A percentile compares a stretch with the other conserved stretches of the same genome.
Evolutionary conservation across 1,140 invertebrate genomes (phyloP).

Genomic region (Conus ventricosus): DNA sequence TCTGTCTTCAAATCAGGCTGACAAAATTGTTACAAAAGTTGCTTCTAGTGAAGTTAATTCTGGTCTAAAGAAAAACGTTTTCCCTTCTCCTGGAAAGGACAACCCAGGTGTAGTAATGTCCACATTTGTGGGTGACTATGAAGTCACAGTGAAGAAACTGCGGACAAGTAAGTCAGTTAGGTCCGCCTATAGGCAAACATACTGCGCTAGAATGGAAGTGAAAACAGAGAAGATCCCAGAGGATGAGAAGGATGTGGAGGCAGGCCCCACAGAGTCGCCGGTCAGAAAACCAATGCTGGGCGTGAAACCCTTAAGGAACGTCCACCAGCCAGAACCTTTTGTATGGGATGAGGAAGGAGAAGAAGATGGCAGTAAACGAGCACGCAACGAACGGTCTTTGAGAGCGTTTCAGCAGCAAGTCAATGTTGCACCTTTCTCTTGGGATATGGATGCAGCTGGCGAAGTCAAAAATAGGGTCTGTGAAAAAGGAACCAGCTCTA

Average conservation of each 20-base stretch:
- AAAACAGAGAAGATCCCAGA: background rate
- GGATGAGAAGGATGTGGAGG: background rate
- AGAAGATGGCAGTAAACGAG: conserved; percentile 21
- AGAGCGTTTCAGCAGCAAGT: conserved; percentile 30
- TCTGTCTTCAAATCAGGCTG: background rate
- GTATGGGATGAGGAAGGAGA: conserved; percentile 35
- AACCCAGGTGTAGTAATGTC: background rate
- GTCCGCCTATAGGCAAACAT: background rate
- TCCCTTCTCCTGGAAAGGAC: background rate
- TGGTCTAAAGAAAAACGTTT: background rate
- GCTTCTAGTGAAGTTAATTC: background rate
- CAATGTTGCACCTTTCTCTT: conserved; percentile 36
- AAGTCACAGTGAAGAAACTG: background rate
- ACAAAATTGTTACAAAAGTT: background rate
- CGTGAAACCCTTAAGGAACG: conserved; percentile 20
- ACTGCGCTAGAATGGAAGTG: background rate
- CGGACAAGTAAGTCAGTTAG: background rate
- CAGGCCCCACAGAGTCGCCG: background rate
- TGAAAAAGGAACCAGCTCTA: background rate
- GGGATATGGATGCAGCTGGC: conserved; percentile 29
- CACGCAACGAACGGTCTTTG: conserved; percentile 25
- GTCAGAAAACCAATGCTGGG: conserved; percentile 24
- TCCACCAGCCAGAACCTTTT: conserved; percentile 30
- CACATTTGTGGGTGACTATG: background rate
- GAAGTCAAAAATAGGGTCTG: background rate